Percentiles rank a stretch among this genome's conserved stretches.
Evolutionary conservation across 2,888 invertebrate species (phyloP).

Genomic region (Brachyopa scutellaris): DNA sequence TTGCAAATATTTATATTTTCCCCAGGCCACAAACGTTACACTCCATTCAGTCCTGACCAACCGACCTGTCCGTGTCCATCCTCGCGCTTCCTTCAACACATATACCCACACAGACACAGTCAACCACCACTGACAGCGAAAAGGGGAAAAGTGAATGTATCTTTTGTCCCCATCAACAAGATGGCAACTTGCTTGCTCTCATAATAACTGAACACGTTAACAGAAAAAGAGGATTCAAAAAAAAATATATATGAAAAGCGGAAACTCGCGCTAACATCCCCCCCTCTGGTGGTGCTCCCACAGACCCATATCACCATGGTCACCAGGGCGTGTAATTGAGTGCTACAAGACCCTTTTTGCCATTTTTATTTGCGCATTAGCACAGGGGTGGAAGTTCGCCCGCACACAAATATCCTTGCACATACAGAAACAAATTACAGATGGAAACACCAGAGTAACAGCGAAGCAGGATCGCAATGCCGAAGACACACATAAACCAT

Average conservation of each 20-base stretch:
- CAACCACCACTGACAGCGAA: conserved; percentile 32
- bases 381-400: conserved; percentile 78
- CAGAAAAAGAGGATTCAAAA: conserved; percentile 62
- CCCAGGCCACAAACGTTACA: conserved; percentile 56
- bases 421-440: conserved; percentile 70
- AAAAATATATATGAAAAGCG: conserved; percentile 55
- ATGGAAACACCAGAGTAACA: conserved; percentile 47
- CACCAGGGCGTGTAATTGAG: conserved; percentile 82
- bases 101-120: conserved; percentile 14
- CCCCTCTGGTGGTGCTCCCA: conserved; percentile 26
- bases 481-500: conserved; percentile 71
- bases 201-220: conserved; percentile 77
- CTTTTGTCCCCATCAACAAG: conserved; percentile 82
- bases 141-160: conserved; percentile 73
- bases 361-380: conserved; percentile 82
- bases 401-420: conserved; percentile 53
- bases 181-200: conserved; percentile 82
- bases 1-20: conserved; percentile 78
- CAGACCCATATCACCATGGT: conserved; percentile 75
- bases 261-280: conserved; percentile 50
- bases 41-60: conserved; percentile 44
- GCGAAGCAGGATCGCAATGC: conserved; percentile 45
- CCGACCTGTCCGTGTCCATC: conserved; percentile 48
- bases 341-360: conserved; percentile 82
- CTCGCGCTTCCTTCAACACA: conserved; percentile 61